Conservation (phyloP, 2,888 invertebrate genomes). For the Machimus rusticus region DNA sequence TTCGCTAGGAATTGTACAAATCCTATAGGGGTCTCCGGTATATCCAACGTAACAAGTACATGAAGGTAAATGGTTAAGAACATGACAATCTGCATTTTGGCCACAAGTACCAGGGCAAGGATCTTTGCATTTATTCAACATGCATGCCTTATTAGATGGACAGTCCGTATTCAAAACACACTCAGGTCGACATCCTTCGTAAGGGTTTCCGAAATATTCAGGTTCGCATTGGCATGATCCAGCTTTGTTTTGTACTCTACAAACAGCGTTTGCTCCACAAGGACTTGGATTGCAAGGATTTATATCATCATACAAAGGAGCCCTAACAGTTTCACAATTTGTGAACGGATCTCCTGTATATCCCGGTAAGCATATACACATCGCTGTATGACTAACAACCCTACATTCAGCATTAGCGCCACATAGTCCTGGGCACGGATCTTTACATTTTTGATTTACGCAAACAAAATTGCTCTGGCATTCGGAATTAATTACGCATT, state of each 20-base stretch:
- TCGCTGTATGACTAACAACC: slow-evolving; percentile 76
- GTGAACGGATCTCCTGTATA: slow-evolving; percentile 76
- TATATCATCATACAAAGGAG: slow-evolving; percentile 62
- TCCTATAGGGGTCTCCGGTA: slow-evolving; percentile 78
- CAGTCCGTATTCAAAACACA: slow-evolving; percentile 78
- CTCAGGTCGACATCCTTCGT: slow-evolving; percentile 78
- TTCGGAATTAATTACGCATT: slow-evolving; percentile 76
- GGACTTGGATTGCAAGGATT: slow-evolving; percentile 79
- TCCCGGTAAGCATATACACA: slow-evolving; percentile 71
- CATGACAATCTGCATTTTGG: slow-evolving; percentile 76
- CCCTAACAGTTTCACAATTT: slow-evolving; percentile 66
- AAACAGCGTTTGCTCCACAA: slow-evolving; percentile 81
- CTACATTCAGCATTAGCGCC: slow-evolving; percentile 76
- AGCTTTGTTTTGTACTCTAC: slow-evolving; percentile 70
- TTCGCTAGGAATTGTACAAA: slow-evolving; percentile 65
- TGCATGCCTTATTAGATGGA: slow-evolving; percentile 73
- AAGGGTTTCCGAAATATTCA: slow-evolving; percentile 79
- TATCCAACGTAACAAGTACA: slow-evolving; percentile 75
- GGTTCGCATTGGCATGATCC: slow-evolving; percentile 76
- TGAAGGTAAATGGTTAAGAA: slow-evolving; percentile 74
- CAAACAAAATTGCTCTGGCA: slow-evolving; percentile 75
- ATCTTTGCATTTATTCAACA: slow-evolving; percentile 76
- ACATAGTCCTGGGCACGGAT: slow-evolving; percentile 76
- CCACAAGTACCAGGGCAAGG: slow-evolving; percentile 83
- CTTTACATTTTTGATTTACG: slow-evolving; percentile 75